These are phyloP conservation scores for Dicyrtomina minuta DNA, from an alignment of 2,888 invertebrate species.

Conservation along the genomic window DNA sequence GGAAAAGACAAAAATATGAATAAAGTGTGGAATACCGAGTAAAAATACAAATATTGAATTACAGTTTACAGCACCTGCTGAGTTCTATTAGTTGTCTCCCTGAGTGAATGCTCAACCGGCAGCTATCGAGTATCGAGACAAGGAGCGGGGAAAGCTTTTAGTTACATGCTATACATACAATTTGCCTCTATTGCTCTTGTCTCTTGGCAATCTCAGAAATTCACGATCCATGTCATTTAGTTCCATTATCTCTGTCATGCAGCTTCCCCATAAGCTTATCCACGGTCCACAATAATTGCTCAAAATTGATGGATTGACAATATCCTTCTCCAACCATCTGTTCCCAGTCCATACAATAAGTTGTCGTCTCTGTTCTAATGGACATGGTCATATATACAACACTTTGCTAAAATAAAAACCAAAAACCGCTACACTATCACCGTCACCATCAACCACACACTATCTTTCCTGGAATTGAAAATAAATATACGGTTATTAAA, in stretches of 20 bases:
- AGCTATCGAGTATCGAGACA: no score
- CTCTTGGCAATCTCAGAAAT: neutral
- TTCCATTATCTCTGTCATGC: neutral
- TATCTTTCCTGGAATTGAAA: no score
- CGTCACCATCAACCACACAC: no score
- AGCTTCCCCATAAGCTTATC: neutral
- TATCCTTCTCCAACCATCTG: conserved; percentile 1
- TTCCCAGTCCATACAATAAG: neutral
- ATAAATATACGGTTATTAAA: no score
- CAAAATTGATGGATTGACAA: conserved; percentile 13
- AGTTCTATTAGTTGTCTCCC: no score
- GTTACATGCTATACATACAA: no score
- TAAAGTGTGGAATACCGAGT: neutral
- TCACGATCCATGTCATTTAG: neutral
- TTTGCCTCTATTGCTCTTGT: neutral
- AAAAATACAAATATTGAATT: neutral
- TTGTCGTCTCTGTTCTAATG: no score
- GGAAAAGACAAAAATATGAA: neutral
- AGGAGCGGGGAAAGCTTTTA: neutral
- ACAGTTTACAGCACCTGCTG: no score
- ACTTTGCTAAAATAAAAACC: no score
- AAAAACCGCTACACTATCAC: no score
- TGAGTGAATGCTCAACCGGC: no score
- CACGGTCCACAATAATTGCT: neutral
- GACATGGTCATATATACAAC: no score